A percentile compares a stretch with the other conserved stretches of the same genome.
Evolutionary conservation across 1,140 invertebrate species (phyloP).

Genomic region (Pogonus chalceus): DNA sequence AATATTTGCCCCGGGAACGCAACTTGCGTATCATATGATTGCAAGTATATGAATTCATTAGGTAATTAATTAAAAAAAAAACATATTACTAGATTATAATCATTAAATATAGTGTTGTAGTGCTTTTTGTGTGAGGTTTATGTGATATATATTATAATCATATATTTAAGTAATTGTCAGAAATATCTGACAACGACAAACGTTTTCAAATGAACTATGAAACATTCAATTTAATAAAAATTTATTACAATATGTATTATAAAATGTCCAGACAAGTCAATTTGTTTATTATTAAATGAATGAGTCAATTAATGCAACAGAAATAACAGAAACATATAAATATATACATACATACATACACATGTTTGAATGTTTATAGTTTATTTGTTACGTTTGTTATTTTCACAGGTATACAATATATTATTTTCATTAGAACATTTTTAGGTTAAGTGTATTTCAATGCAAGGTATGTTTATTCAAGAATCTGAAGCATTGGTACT

Average conservation of each 20-base stretch:
- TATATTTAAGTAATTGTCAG: conserved; percentile 6
- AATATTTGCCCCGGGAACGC: neutral
- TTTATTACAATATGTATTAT: too few relatives aligned
- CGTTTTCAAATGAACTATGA: neutral
- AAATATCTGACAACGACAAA: conserved; percentile 1
- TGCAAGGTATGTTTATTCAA: too few relatives aligned
- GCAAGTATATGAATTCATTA: neutral
- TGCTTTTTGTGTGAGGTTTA: conserved; percentile 39
- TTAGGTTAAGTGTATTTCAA: too few relatives aligned
- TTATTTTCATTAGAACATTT: too few relatives aligned
- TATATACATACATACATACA: conserved; percentile 6
- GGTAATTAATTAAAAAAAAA: neutral
- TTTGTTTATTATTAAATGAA: conserved; percentile 5
- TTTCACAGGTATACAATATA: too few relatives aligned
- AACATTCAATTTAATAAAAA: neutral
- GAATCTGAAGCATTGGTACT: too few relatives aligned
- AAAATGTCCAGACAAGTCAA: neutral
- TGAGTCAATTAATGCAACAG: neutral
- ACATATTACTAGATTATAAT: conserved; percentile 20
- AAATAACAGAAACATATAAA: neutral
- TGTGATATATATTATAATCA: conserved; percentile 31
- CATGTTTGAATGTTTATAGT: neutral
- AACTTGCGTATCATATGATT: neutral
- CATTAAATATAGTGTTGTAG: conserved; percentile 28
- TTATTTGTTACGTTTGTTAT: too few relatives aligned